phyloP scores from a whole-genome alignment of 2,797 vertebrate species.

The Helarctos malayanus region DNA sequence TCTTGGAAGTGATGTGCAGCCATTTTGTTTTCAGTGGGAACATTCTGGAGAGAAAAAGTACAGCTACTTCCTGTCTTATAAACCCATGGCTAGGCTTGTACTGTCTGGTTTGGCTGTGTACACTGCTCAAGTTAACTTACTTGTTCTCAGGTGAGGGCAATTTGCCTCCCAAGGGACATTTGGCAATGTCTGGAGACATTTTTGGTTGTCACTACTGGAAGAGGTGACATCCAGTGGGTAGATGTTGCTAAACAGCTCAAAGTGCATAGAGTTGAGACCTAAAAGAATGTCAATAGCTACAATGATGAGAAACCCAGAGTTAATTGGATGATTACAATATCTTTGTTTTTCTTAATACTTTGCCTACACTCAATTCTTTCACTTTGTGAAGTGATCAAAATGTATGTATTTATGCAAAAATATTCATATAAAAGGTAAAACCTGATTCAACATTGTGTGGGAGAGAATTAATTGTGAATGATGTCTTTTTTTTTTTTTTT shows the following conservation, averaged over 20 bases:
- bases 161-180: background rate
- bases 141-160: background rate
- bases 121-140: background rate
- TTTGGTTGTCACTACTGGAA: background rate
- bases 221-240: background rate
- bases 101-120: background rate
- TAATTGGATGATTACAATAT: background rate
- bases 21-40: conserved; percentile 64
- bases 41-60: background rate
- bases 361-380: background rate
- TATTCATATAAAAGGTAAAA: conserved; percentile 13
- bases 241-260: background rate
- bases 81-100: background rate
- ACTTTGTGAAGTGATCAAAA: conserved; percentile 24
- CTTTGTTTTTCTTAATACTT: background rate
- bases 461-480: conserved; percentile 50
- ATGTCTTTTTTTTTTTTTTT: background rate
- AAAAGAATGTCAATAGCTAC: background rate
- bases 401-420: conserved; percentile 27
- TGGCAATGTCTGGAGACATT: conserved; percentile 31
- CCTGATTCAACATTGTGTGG: background rate
- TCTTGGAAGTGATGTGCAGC: background rate
- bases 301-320: background rate
- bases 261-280: too few species aligned
- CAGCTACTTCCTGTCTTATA: background rate